phyloP scores from a whole-genome alignment of 2,888 invertebrate genomes.

The Aphodius granarius region DNA sequence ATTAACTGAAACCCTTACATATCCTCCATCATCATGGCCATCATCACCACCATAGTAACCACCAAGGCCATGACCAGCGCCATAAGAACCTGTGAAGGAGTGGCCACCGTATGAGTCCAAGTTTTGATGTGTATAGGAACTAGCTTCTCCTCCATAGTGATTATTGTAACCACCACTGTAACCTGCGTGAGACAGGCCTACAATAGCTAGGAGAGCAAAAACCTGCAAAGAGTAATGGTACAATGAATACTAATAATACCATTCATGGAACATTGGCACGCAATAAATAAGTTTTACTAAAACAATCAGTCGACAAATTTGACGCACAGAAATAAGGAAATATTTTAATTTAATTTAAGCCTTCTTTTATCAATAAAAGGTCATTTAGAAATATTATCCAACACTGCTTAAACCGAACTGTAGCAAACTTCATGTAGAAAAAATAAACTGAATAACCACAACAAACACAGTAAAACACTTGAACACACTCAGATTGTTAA shows the following conservation, averaged over 20 bases:
- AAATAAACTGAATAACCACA: not conserved
- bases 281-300: no score
- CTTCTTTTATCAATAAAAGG: no score
- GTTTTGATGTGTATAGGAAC: constrained; percentile 13
- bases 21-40: constrained; percentile 5
- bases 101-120: constrained; percentile 16
- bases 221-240: not conserved
- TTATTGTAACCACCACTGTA: constrained; percentile 15
- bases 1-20: no score
- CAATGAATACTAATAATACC: no score
- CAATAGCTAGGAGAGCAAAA: constrained; percentile 8
- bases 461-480: not conserved
- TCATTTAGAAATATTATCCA: not conserved
- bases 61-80: not conserved
- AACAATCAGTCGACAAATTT: no score
- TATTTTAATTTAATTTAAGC: no score
- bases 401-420: not conserved
- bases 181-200: constrained; percentile 1
- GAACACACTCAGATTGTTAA: not conserved
- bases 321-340: no score
- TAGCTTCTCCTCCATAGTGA: constrained; percentile 16
- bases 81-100: not conserved
- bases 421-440: not conserved
- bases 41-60: constrained; percentile 11
- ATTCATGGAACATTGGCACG: not conserved